Evolutionary conservation across 1,140 invertebrate species (phyloP), one percentile per base, ranked within the genome.

Genomic region (Rhyacophila brunnea): DNA sequence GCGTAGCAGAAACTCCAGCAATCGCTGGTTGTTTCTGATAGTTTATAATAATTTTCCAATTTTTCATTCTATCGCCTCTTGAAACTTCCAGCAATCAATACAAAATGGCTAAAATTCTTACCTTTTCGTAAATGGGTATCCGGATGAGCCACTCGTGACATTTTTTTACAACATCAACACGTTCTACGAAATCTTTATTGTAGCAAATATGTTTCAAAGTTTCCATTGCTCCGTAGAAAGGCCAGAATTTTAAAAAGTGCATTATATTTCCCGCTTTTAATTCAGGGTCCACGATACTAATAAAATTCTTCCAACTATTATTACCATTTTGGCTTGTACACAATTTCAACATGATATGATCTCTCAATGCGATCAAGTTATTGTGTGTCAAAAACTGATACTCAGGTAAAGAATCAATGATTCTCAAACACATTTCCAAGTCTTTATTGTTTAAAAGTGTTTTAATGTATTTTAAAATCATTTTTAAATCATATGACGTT

Each of bases 61-160:
- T n/a, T n/a, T n/a, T n/a, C n/a, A n/a, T n/a, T n/a, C n/a, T n/a
- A n/a, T n/a, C n/a, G n/a, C n/a, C n/a, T n/a, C n/a, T n/a, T n/a
- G n/a, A n/a, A n/a, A n/a, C n/a, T n/a, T n/a, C n/a, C n/a, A n/a
- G n/a, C n/a, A n/a, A n/a, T n/a, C n/a, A n/a, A n/a, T n/a, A n/a
- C n/a, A n/a, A n/a, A n/a, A n/a, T n/a, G n/a, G n/a, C n/a, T n/a
- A n/a, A n/a, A n/a, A n/a, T n/a, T n/a, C 15, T 36, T 70, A 79
- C 75, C 72, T 78, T 70, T 57, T 76, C 71, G 66, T 79, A 79
- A 10, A 79, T 47, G 47, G 75, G 74, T 61, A 79, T 76, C 63
- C 71, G 74, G 3, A 69, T 57, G 55, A 78, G 70, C 76, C 77
- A 78, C 47, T 72, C 70, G 5, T 66, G 70, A 58, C 74, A 76